phyloP scores from a whole-genome alignment of 2,888 invertebrate genomes.

The Trisateles emortualis region DNA sequence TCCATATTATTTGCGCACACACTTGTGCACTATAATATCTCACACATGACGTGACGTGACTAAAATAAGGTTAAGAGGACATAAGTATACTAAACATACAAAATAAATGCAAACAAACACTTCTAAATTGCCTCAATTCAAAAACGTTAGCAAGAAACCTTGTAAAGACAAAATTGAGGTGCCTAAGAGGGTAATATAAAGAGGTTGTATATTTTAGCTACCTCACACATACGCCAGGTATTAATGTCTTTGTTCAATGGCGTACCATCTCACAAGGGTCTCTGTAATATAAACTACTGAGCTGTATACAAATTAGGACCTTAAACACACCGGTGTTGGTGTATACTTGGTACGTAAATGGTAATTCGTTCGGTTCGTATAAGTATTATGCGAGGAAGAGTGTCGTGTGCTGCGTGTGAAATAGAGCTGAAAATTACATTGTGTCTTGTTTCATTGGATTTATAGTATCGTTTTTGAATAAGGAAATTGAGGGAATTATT shows the following conservation, averaged over 20 bases:
- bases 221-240: slow-evolving; percentile 24
- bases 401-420: neutral
- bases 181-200: slow-evolving; percentile 17
- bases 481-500: neutral
- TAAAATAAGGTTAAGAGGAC: no score
- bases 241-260: slow-evolving; percentile 35
- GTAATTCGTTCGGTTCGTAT: slow-evolving; percentile 8
- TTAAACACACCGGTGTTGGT: neutral
- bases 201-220: slow-evolving; percentile 32
- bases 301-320: slow-evolving; percentile 6
- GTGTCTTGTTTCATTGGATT: neutral
- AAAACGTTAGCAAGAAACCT: neutral
- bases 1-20: no score
- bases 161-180: slow-evolving; percentile 33
- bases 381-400: neutral
- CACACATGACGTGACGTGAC: no score
- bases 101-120: neutral
- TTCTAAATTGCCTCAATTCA: neutral
- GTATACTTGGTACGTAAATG: slow-evolving; percentile 8
- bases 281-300: slow-evolving; percentile 20
- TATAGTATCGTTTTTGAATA: neutral
- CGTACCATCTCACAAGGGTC: slow-evolving; percentile 17
- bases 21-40: no score
- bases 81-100: no score
- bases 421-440: neutral